phyloP scores from a whole-genome alignment of 2,797 vertebrate species.

The Hypotaenidia okinawae region DNA sequence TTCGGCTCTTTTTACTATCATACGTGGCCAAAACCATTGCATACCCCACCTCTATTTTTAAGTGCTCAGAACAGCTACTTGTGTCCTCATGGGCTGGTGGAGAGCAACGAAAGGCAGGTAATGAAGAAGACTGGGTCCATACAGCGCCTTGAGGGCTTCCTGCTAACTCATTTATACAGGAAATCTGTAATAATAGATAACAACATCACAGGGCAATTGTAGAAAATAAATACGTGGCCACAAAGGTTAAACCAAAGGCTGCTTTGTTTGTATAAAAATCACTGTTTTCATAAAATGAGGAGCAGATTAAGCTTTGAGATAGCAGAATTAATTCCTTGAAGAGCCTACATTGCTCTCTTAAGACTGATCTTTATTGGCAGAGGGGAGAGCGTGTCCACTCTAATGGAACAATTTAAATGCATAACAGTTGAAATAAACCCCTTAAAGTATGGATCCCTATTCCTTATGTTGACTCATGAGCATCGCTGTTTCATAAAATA shows the following conservation, averaged over 20 bases:
- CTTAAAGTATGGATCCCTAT: slow-evolving; percentile 64
- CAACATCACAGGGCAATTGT: not conserved
- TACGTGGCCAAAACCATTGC: not conserved
- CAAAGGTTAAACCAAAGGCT: slow-evolving; percentile 1
- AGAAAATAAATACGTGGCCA: not conserved
- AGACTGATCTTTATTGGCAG: slow-evolving; percentile 53
- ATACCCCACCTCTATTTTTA: not conserved
- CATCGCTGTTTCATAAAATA: slow-evolving; percentile 73
- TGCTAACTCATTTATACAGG: not conserved
- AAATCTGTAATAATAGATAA: not conserved
- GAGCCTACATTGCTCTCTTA: slow-evolving; percentile 27
- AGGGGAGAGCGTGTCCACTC: slow-evolving; percentile 41
- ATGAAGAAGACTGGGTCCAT: not conserved
- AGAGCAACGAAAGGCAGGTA: not conserved
- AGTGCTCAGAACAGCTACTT: not conserved
- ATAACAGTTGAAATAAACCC: slow-evolving; percentile 74
- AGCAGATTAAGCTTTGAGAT: slow-evolving; percentile 23
- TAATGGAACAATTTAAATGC: slow-evolving; percentile 82
- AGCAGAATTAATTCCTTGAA: slow-evolving; percentile 47
- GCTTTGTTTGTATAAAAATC: slow-evolving; percentile 54
- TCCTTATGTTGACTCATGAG: slow-evolving; percentile 70
- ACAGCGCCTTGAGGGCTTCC: not conserved
- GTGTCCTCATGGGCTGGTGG: not conserved
- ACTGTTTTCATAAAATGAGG: slow-evolving; percentile 59
- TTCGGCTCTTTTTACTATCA: not conserved